These are phyloP conservation scores for Carollia perspicillata DNA, from an alignment of 2,113 vertebrate species.

Conservation along the genomic window DNA sequence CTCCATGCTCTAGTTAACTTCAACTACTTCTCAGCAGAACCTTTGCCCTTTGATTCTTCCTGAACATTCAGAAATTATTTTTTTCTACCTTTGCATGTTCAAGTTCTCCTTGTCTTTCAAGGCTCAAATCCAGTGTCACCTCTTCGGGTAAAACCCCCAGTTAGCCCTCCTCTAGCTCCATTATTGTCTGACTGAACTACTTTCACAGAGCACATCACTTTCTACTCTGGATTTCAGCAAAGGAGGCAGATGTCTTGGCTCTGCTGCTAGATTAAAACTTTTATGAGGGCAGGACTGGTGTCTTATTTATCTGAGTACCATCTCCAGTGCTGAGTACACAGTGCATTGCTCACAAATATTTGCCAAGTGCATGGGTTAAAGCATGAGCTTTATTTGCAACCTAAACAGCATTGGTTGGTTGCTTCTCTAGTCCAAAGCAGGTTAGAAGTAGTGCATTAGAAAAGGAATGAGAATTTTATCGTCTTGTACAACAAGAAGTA, in stretches of 20 bases:
- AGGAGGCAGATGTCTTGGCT: not conserved
- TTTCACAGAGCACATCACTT: not conserved
- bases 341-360: not conserved
- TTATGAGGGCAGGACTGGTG: not conserved
- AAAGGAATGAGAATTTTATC: constrained; percentile 1
- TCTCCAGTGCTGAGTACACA: not conserved
- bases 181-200: not conserved
- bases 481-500: not conserved
- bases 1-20: constrained; percentile 31
- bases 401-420: not conserved
- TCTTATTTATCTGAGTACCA: not conserved
- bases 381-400: not conserved
- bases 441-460: constrained; percentile 2
- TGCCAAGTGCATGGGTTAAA: not conserved
- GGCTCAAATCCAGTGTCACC: not conserved
- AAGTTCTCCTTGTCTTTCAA: constrained; percentile 23
- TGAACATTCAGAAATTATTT: not conserved
- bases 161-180: not conserved
- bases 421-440: not conserved
- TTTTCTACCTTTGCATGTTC: not conserved
- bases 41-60: not conserved
- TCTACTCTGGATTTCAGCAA: not conserved
- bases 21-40: constrained; percentile 26
- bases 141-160: not conserved
- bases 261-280: not conserved